These are phyloP conservation scores for Trypoxylus dichotomus DNA, from an alignment of 1,140 invertebrate genomes.

Conservation along the genomic window DNA sequence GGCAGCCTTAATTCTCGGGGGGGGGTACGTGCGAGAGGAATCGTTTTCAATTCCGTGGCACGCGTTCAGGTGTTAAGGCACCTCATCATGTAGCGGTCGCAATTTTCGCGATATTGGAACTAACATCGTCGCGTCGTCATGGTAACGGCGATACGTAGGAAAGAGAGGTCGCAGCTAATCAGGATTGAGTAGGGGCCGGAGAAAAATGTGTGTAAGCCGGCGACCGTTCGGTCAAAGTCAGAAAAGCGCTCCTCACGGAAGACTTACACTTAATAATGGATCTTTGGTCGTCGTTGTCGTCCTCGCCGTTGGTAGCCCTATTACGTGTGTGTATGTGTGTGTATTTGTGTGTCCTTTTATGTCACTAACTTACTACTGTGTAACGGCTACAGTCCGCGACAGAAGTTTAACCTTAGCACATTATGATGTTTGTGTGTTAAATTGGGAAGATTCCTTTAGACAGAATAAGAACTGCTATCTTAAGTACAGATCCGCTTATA, in stretches of 20 bases:
- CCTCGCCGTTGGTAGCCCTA: background rate
- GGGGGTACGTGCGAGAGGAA: background rate
- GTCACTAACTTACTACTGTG: too few species aligned
- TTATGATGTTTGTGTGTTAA: too few species aligned
- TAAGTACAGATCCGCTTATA: too few species aligned
- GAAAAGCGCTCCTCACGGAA: background rate
- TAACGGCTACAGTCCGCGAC: too few species aligned
- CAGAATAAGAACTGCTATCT: too few species aligned
- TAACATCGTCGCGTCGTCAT: background rate
- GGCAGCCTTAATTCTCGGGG: background rate
- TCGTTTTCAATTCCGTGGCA: conserved; percentile 18
- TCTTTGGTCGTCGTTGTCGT: background rate
- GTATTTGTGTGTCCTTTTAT: too few species aligned
- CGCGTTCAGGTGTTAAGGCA: conserved; percentile 20
- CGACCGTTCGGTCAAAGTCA: conserved; percentile 18
- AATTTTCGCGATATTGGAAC: conserved; percentile 25
- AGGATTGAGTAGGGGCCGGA: conserved; percentile 11
- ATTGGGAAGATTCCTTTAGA: too few species aligned
- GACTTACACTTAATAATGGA: conserved; percentile 11
- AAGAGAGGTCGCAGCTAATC: conserved; percentile 1
- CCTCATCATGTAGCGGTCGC: conserved; percentile 14
- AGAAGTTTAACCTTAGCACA: too few species aligned
- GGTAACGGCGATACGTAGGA: background rate
- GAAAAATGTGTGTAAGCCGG: conserved; percentile 9
- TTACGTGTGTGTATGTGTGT: too few species aligned